Percentiles rank a stretch among this genome's conserved stretches.
Conservation (phyloP, 2,888 invertebrate species). For the Cylloceria caligata region DNA sequence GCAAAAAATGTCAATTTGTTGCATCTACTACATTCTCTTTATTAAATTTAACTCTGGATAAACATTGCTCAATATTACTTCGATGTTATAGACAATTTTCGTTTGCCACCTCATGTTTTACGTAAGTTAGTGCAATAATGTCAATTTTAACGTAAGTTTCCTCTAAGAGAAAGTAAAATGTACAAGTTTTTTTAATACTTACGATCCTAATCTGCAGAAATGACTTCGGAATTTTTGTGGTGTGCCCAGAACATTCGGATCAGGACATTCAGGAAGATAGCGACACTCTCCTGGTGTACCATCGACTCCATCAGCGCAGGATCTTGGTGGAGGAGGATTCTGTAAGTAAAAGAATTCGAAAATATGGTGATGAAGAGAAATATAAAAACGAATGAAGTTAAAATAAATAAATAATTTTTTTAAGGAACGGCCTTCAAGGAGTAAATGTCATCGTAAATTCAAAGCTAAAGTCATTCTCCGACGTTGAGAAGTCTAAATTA, state of each 20-base stretch:
- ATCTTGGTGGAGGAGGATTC: conserved; percentile 12
- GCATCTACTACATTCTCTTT: no score
- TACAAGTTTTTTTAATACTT: conserved; percentile 8
- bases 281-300: conserved; percentile 43
- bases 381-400: not conserved
- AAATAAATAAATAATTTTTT: not conserved
- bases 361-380: no score
- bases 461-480: no score
- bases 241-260: conserved; percentile 35
- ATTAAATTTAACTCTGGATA: no score
- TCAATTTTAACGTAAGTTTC: no score
- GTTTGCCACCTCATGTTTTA: no score
- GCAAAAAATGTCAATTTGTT: no score
- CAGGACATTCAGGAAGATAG: conserved; percentile 47
- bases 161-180: no score
- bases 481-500: not conserved
- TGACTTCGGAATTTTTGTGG: conserved; percentile 36
- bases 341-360: conserved; percentile 6
- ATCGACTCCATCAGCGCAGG: conserved; percentile 35
- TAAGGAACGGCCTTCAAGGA: no score
- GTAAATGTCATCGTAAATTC: not conserved
- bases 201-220: conserved; percentile 46
- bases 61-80: no score
- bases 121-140: not conserved
- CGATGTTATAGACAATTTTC: no score